phyloP scores from a whole-genome alignment of 2,888 invertebrate species.

The Antheraea yamamai region DNA sequence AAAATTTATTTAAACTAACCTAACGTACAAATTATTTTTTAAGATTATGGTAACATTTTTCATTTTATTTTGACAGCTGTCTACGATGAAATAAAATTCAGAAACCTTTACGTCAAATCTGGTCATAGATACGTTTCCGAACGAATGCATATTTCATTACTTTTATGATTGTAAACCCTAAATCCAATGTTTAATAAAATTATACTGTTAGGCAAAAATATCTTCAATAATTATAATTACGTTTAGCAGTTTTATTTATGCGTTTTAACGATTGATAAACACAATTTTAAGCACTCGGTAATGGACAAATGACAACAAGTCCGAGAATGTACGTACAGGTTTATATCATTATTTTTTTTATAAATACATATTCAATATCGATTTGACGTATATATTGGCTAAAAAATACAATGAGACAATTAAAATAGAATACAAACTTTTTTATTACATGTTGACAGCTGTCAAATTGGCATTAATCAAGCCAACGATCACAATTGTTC shows the following conservation, averaged over 20 bases:
- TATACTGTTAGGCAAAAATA: neutral
- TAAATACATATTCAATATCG: too few relatives aligned
- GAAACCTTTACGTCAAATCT: neutral
- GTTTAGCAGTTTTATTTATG: too few relatives aligned
- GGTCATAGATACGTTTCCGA: neutral
- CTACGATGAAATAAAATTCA: neutral
- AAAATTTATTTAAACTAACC: neutral
- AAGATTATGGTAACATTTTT: conserved; percentile 16
- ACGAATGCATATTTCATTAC: neutral
- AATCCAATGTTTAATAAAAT: neutral
- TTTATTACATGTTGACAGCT: conserved; percentile 9
- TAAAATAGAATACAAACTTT: neutral
- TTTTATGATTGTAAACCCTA: too few relatives aligned
- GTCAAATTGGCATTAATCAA: conserved; percentile 16
- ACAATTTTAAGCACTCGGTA: too few relatives aligned
- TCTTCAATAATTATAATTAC: neutral
- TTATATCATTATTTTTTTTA: too few relatives aligned
- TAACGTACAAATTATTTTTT: neutral
- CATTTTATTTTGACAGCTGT: conserved; percentile 21
- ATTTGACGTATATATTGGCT: neutral
- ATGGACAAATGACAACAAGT: too few relatives aligned
- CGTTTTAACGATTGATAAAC: too few relatives aligned
- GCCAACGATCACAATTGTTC: neutral
- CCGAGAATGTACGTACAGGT: too few relatives aligned
- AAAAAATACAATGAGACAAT: neutral